Evolutionary conservation across 2,113 vertebrate genomes (phyloP).

Genomic region (Petromus typicus): DNA sequence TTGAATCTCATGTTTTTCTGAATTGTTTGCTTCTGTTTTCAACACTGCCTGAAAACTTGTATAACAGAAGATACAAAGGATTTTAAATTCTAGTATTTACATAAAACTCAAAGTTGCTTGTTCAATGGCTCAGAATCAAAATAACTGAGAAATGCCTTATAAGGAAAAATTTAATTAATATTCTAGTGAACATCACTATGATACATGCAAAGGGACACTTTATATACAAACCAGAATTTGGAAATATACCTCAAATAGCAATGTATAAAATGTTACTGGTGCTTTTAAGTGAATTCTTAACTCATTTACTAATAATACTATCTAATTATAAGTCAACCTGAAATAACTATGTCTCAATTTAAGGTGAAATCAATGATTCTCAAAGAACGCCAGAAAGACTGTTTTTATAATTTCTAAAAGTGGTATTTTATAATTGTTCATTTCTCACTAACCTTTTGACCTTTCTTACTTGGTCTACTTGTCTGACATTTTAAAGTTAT

Average conservation of each 20-base stretch:
- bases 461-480: constrained; percentile 6
- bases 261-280: neutral
- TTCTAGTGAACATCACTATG: neutral
- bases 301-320: neutral
- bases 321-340: constrained; percentile 6
- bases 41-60: neutral
- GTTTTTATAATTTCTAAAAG: neutral
- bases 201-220: neutral
- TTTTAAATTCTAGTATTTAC: constrained; percentile 44
- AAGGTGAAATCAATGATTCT: neutral
- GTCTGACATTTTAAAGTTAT: constrained; percentile 18
- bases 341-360: constrained; percentile 26
- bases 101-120: neutral
- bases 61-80: neutral
- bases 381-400: neutral
- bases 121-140: constrained; percentile 35
- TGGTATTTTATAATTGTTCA: neutral
- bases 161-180: neutral
- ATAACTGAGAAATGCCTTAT: constrained; percentile 1
- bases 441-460: neutral
- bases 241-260: neutral
- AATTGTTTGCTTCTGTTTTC: constrained; percentile 3
- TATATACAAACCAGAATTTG: neutral
- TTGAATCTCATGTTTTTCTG: constrained; percentile 28
- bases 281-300: neutral